Evolutionary conservation across 2,888 invertebrate species (phyloP).

Genomic region (Idaea dimidiata): DNA sequence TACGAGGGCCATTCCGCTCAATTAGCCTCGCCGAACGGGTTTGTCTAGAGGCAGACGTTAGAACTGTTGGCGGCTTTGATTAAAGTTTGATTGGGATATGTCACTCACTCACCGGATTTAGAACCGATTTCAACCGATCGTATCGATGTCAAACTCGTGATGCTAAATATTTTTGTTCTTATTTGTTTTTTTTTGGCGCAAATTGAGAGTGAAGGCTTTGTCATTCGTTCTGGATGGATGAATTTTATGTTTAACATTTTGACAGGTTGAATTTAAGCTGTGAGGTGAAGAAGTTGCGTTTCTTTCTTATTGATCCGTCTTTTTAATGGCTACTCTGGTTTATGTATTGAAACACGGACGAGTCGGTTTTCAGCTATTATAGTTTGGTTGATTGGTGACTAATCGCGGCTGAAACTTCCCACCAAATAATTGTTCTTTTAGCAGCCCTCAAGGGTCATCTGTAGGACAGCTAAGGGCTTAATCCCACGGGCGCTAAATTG

Average conservation of each 20-base stretch:
- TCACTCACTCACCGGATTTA: slow-evolving; percentile 57
- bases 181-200: slow-evolving; percentile 23
- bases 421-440: too few relatives aligned
- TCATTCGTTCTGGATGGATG: background rate
- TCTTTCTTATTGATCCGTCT: too few relatives aligned
- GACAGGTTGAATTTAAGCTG: too few relatives aligned
- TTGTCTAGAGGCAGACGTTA: slow-evolving; percentile 58
- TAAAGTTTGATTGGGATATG: slow-evolving; percentile 74
- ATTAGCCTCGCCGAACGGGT: slow-evolving; percentile 61
- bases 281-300: too few relatives aligned
- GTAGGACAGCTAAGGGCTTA: too few relatives aligned
- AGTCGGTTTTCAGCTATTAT: too few relatives aligned
- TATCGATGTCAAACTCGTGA: slow-evolving; percentile 47
- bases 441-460: too few relatives aligned
- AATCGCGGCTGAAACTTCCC: too few relatives aligned
- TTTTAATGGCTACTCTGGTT: too few relatives aligned
- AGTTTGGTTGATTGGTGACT: too few relatives aligned
- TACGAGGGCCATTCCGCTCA: slow-evolving; percentile 65
- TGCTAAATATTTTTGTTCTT: slow-evolving; percentile 20
- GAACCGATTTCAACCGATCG: slow-evolving; percentile 32
- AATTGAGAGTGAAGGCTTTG: background rate
- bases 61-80: slow-evolving; percentile 65
- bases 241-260: background rate
- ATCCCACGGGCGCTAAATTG: too few relatives aligned
- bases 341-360: too few relatives aligned